Base-by-base conservation (phyloP, 2,797 vertebrate species). In the Lycodopsis pacificus region DNA sequence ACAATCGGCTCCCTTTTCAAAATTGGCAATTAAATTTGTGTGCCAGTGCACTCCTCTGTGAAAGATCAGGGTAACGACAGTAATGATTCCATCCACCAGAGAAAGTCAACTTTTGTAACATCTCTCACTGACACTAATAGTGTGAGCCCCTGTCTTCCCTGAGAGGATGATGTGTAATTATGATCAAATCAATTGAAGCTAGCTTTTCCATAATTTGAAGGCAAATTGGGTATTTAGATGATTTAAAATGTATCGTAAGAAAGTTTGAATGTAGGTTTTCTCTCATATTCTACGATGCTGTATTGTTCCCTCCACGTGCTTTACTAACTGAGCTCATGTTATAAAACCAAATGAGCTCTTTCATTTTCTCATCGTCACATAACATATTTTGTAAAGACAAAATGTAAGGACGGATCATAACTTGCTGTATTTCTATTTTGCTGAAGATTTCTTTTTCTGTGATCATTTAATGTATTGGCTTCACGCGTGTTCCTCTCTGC, bases 111-210 rank as follows among this genome's bases (percentile, higher is more conserved):
- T 48, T 75, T 10, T 5, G 4, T 14, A 57, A 56, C 38, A 56
- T 79, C 79, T 81, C 69, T 75, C 56, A 82, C 70, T 77, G 46
- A 30, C 30, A 57, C 59, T 15, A 10, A 42, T 63, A 74, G 30
- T 32, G 34, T 73, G 40, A 75, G 34, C 14, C 3, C 6, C 5
- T 22, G 17, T 70, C 56, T 38, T 54, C 11, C 20, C 40, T 48
- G 40, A 68, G 48, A 82, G 15, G 51, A 66, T 70, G 46, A 59
- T 73, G 40, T 44, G 36, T 73, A 46, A 71, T 82, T 68, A 66
- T 62, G 71, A 82, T 74, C 22, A 64, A 71, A 68, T 61, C 0
- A 57, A 62, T n/a, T 74, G 30, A 57, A 54, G 27, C 25, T 61
- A 34, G 27, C 20, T 58, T 76, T 80, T 32, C 22, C 27, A 46